Conservation (phyloP, 30 jellyfish, hydroid and myxozoan genomes). For the Cassiopea xamachana region DNA sequence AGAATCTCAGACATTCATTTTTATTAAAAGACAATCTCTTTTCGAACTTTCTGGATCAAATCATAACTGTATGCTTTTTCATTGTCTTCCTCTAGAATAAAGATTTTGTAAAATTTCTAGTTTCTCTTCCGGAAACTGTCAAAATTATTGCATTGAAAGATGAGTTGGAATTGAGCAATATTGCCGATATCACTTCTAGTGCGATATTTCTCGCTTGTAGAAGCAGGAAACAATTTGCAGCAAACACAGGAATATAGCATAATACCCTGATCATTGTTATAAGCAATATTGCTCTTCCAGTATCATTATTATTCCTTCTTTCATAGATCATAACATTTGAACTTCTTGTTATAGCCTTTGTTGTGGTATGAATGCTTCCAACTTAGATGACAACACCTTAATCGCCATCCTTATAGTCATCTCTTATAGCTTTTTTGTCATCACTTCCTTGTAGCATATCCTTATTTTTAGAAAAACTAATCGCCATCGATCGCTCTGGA, state of each 20-base stretch:
- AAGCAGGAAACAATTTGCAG: neutral
- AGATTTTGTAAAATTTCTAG: neutral
- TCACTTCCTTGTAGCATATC: no score
- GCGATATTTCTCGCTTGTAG: neutral
- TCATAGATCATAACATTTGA: neutral
- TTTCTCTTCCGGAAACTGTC: neutral
- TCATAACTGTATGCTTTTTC: no score
- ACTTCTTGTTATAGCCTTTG: neutral
- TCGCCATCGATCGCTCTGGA: no score
- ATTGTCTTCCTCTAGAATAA: neutral
- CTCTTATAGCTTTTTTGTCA: no score
- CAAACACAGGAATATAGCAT: constrained; percentile 15
- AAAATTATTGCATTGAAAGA: constrained; percentile 11
- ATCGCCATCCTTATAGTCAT: neutral
- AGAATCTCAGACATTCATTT: no score
- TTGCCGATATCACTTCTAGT: neutral
- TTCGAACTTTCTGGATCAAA: no score
- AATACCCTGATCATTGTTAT: neutral
- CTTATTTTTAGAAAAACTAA: no score
- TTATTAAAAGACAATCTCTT: no score
- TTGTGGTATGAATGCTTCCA: neutral
- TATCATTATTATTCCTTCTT: neutral
- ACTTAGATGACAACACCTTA: neutral
- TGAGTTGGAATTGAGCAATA: neutral
- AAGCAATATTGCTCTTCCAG: constrained; percentile 21